Base-by-base conservation (phyloP, 2,888 invertebrate genomes). In the Nymphalis c-album region DNA sequence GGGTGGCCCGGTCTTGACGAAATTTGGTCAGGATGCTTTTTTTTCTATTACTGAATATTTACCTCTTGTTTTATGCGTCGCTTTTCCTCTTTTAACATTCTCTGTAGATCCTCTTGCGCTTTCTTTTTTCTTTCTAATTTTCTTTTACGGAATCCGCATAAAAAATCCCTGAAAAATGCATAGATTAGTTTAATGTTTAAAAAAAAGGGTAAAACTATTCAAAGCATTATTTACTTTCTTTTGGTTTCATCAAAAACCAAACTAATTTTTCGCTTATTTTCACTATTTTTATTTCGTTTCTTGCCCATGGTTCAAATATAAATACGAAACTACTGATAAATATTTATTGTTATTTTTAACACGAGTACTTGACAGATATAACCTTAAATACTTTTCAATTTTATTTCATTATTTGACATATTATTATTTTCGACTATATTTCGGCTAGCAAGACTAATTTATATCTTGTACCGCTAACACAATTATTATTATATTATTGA, bases 71-170 rank as follows among this genome's bases (percentile, higher is more conserved):
- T 96, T 59, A 97, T 95, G 60, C 95, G 93, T 80, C 95, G 96
- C 71, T 93, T 94, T 81, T 97, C 97, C 77, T 95, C 95, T 82
- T 96, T 96, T 4, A 97, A 83, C 75, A 95, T 93, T 48, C 92
- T 90, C 74, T 96, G 94, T 47, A 97, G 84, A 74, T 96, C 94
- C 73, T 95, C 95, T 79, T 96, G 94, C 0, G 96, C 96, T 76
- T 95, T 94, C 76, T 95, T 95, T 79, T 95, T 94, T 58, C 97
- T 92, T 82, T 96, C 95, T 57, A 96, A 85, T 82, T 97, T 97
- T 72, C 97, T 92, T 87, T 96, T 97, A 58, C 94, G 96, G 82
- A 97, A 97, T 2, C 97, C 97, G 73, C 95, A 95, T 40, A 97
- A 85, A 81, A 96, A 97, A 58, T 97, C 96, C 79, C 97, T 97